Conservation (phyloP, 2,113 vertebrate species). For the Neotragus pygmaeus region DNA sequence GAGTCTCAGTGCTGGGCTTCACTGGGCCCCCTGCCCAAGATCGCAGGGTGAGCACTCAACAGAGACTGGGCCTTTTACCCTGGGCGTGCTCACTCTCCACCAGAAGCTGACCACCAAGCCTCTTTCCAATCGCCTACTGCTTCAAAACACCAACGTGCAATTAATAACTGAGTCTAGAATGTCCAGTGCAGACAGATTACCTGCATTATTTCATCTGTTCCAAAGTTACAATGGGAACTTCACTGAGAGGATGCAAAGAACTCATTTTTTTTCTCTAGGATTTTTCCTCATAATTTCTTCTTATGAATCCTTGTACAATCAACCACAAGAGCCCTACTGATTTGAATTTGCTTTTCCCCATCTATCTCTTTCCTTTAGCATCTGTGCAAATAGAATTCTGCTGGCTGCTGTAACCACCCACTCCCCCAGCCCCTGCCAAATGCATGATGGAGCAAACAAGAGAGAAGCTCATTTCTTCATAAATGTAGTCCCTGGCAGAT, state of each 20-base stretch:
- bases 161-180: neutral
- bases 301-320: neutral
- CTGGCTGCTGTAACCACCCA: neutral
- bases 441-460: neutral
- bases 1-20: neutral
- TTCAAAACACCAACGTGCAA: neutral
- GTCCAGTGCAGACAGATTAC: neutral
- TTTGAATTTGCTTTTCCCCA: neutral
- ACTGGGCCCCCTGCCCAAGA: neutral
- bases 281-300: neutral
- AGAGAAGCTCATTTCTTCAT: neutral
- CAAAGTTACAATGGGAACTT: neutral
- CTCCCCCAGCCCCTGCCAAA: neutral
- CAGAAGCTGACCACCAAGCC: neutral
- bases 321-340: neutral
- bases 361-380: neutral
- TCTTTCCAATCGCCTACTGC: neutral
- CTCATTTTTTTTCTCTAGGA: neutral
- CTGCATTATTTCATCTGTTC: neutral
- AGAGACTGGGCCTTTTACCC: neutral
- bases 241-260: neutral
- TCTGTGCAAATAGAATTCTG: neutral
- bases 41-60: rapidly evolving
- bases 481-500: neutral
- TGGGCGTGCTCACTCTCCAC: neutral